Conservation (phyloP, 2,797 vertebrate genomes). For the Enteromius mattozi region DNA sequence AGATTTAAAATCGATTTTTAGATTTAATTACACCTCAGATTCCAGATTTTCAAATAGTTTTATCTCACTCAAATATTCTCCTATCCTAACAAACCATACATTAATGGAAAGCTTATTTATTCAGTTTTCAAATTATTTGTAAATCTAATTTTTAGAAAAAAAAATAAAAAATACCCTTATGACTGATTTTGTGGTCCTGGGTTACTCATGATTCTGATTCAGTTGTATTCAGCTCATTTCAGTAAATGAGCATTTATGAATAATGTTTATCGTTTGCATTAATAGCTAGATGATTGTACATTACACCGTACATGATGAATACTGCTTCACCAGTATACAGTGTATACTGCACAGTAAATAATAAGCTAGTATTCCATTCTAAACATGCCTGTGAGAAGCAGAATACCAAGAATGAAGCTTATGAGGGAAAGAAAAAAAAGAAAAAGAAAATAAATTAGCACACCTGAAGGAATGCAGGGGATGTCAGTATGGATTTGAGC, state of each 20-base stretch:
- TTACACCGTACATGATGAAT: neutral
- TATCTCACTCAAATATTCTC: too few relatives aligned
- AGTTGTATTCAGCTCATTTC: neutral
- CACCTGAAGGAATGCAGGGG: slow-evolving; percentile 53
- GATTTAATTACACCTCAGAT: too few relatives aligned
- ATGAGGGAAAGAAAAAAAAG: too few relatives aligned
- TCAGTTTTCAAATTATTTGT: too few relatives aligned
- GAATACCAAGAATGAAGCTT: neutral
- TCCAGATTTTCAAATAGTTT: too few relatives aligned
- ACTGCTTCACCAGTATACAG: slow-evolving; percentile 6
- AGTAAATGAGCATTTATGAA: too few relatives aligned
- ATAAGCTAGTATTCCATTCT: slow-evolving; percentile 1
- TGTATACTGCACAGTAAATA: neutral
- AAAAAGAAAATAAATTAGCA: slow-evolving; percentile 3
- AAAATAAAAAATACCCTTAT: too few relatives aligned
- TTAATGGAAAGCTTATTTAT: too few relatives aligned
- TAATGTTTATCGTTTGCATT: neutral
- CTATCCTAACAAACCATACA: too few relatives aligned
- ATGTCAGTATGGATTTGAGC: slow-evolving; percentile 30
- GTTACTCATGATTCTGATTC: neutral
- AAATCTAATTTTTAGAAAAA: too few relatives aligned
- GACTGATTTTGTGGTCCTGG: too few relatives aligned
- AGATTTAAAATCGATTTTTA: too few relatives aligned
- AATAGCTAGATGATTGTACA: neutral
- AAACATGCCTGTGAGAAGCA: neutral